Evolutionary conservation across 1,140 invertebrate genomes (phyloP).

Genomic region (Drosophila bocqueti): DNA sequence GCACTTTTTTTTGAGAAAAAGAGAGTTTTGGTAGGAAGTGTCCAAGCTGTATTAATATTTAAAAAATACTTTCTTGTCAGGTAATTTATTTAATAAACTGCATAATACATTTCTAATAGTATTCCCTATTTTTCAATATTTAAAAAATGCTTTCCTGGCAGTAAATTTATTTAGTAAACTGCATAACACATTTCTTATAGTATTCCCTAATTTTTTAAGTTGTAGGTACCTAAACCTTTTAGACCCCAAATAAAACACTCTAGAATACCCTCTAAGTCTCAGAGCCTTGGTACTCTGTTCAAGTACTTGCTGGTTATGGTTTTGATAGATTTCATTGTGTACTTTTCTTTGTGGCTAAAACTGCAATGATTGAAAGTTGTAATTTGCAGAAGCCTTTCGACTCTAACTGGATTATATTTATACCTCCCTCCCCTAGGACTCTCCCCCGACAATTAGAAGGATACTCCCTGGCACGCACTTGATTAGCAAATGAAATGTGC

Average conservation of each 20-base stretch:
- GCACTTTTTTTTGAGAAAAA: neutral
- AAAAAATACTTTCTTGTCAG: neutral
- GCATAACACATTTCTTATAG: too few relatives aligned
- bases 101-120: too few relatives aligned
- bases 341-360: constrained; percentile 35
- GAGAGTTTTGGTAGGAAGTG: neutral
- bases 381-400: constrained; percentile 68
- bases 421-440: neutral
- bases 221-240: rapidly evolving
- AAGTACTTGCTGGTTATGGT: constrained; percentile 68
- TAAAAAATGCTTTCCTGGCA: neutral
- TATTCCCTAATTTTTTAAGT: rapidly evolving
- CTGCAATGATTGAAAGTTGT: constrained; percentile 69
- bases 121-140: too few relatives aligned
- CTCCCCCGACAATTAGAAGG: constrained; percentile 49
- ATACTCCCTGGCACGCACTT: constrained; percentile 16
- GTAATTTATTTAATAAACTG: neutral
- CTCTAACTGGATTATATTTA: constrained; percentile 21
- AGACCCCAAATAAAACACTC: too few relatives aligned
- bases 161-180: neutral
- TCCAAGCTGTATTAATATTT: neutral
- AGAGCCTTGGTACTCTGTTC: constrained; percentile 20
- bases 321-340: constrained; percentile 68
- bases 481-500: constrained; percentile 49
- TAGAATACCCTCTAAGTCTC: constrained; percentile 4